Evolutionary conservation across 2,113 vertebrate genomes (phyloP).

Genomic region (Petaurus breviceps): DNA sequence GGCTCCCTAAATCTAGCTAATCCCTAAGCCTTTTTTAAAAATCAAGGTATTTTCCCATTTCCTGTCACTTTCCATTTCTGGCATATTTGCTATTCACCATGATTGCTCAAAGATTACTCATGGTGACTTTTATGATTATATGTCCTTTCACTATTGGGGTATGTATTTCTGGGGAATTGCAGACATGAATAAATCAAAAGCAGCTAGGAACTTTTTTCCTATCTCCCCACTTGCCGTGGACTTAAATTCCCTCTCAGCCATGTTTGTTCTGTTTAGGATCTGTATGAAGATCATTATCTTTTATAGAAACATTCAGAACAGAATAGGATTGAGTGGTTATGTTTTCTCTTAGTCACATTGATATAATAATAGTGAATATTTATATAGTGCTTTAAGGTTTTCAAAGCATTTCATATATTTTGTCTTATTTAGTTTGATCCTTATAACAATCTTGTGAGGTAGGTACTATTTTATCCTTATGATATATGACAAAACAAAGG

Average conservation of each 20-base stretch:
- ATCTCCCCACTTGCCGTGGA: neutral
- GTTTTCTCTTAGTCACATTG: neutral
- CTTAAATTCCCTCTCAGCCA: neutral
- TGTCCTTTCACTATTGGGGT: neutral
- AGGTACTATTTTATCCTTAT: neutral
- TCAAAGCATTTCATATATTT: neutral
- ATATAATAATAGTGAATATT: neutral
- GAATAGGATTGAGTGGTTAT: neutral
- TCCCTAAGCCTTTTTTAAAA: neutral
- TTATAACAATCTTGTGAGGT: neutral
- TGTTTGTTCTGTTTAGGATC: neutral
- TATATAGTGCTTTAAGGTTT: neutral
- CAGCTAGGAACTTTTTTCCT: neutral
- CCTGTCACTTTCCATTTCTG: neutral
- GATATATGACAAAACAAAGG: neutral
- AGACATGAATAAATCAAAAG: neutral
- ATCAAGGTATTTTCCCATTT: neutral
- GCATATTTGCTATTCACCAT: neutral
- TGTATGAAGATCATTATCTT: neutral
- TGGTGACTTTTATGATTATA: neutral
- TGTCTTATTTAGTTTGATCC: neutral
- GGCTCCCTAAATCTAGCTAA: neutral
- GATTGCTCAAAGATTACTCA: neutral
- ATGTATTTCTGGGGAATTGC: neutral
- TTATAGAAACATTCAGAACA: neutral